Evolutionary conservation across 2,113 vertebrate genomes (phyloP).

Genomic region (Dicentrarchus labrax): DNA sequence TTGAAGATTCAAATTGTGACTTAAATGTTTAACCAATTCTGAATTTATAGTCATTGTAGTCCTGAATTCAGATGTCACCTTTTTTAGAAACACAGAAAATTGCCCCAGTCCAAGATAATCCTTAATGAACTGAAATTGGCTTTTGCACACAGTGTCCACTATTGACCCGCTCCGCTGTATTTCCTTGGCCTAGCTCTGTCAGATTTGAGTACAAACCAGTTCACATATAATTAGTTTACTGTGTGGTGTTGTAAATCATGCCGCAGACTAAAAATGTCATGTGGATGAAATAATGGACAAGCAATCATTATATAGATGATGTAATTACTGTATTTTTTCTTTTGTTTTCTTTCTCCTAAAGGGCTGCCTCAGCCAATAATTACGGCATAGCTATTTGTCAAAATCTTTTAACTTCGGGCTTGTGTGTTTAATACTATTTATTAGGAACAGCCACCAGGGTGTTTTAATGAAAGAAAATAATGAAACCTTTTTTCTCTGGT

Average conservation of each 20-base stretch:
- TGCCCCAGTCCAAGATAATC: slow-evolving; percentile 53
- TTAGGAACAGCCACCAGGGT: slow-evolving; percentile 13
- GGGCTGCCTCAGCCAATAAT: slow-evolving; percentile 66
- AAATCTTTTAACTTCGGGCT: slow-evolving; percentile 40
- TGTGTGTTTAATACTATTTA: slow-evolving; percentile 37
- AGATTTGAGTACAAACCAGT: slow-evolving; percentile 69
- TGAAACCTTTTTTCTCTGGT: background rate
- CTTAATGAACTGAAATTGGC: slow-evolving; percentile 62
- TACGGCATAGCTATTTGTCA: slow-evolving; percentile 59
- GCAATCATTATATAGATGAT: slow-evolving; percentile 73
- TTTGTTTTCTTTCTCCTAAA: slow-evolving; percentile 38
- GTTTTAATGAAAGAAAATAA: slow-evolving; percentile 26
- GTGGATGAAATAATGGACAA: slow-evolving; percentile 74
- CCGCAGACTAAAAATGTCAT: slow-evolving; percentile 71
- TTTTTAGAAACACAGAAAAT: slow-evolving; percentile 30
- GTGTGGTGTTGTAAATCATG: slow-evolving; percentile 78
- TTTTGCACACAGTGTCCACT: slow-evolving; percentile 28
- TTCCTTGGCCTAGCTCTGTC: slow-evolving; percentile 59
- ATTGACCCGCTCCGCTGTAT: slow-evolving; percentile 64
- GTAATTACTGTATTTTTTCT: slow-evolving; percentile 66
- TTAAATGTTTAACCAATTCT: background rate
- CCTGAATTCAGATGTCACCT: slow-evolving; percentile 14
- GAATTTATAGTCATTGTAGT: background rate
- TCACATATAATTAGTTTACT: slow-evolving; percentile 79
- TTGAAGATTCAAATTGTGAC: background rate